Base-by-base conservation (phyloP, 2,113 vertebrate genomes). In the Corynorhinus townsendii region DNA sequence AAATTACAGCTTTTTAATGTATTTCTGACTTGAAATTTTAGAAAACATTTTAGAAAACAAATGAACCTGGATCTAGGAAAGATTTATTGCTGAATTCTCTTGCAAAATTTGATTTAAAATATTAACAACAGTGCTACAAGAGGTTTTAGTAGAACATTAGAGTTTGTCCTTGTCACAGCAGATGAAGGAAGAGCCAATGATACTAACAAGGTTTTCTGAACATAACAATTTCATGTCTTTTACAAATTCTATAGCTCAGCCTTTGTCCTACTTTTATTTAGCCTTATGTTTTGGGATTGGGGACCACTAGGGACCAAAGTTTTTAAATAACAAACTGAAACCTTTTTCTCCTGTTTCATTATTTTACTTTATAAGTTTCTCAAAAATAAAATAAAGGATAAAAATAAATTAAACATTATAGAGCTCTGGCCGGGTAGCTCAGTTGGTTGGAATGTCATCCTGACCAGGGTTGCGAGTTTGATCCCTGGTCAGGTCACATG, bases 21-120 rank as follows among this genome's bases (percentile, higher is more conserved):
- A 11, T 93, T 87, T 86, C 43, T 71, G 11, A 69, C 66, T 87
- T 90, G 62, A 79, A 77, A 95, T 35, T 71, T 33, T 68, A 56
- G 80, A 59, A 91, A 93, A 49, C 35, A 26, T 87, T 85, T 79
- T 77, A 91, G 72, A 85, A 95, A 91, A 66, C 47, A 20, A 79
- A 24, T 80, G 47, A 28, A 3, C 7, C 12, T 91, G 64, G 22
- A 68, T 80, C 85, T 76, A 59, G 85, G 24, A 72, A 52, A 79
- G 28, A 35, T 88, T 84, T 84, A 62, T 85, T 93, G 64, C 38
- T 73, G n/a, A 66, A 14, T 80, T 89, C 11, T 93, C 54, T 89
- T 91, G 28, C 12, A 68, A 76, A 95, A 88, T 40, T 38, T 68
- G 38, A 43, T 75, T 59, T 84, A 91, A 84, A 93, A 59, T 72